Percentiles rank a stretch among this genome's conserved stretches.
Conservation (phyloP, 2,797 vertebrate genomes). For the Enteromius trimaculatus region DNA sequence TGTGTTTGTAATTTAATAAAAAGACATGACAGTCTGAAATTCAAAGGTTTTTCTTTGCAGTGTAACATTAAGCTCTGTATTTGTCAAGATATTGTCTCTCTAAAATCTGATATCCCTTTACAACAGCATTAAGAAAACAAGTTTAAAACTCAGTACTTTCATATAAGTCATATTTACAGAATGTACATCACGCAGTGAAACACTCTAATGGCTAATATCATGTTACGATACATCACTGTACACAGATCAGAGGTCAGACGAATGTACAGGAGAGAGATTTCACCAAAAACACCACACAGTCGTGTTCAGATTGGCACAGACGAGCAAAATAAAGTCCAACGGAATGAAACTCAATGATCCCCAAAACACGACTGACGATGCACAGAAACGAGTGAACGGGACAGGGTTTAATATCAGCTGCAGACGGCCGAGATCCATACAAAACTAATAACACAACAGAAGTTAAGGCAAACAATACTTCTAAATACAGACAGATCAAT, state of each 20-base stretch:
- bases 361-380: not conserved
- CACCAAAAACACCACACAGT: not conserved
- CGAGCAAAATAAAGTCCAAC: not conserved
- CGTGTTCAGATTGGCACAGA: not conserved
- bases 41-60: not conserved
- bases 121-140: slow-evolving; percentile 70
- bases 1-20: slow-evolving; percentile 36
- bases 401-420: not conserved
- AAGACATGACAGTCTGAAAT: not conserved
- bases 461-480: not conserved
- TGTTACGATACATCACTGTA: slow-evolving; percentile 18
- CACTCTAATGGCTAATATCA: slow-evolving; percentile 35
- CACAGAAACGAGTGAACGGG: not conserved
- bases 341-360: not conserved
- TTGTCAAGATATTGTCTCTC: slow-evolving; percentile 48
- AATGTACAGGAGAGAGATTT: not conserved
- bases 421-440: not conserved
- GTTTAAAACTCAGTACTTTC: slow-evolving; percentile 76
- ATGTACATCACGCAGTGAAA: slow-evolving; percentile 64
- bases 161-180: slow-evolving; percentile 81
- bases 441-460: not conserved
- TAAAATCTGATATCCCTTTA: slow-evolving; percentile 58
- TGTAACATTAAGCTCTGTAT: slow-evolving; percentile 46
- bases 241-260: not conserved
- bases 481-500: not conserved